A percentile compares a stretch with the other conserved stretches of the same genome.
phyloP scores from a whole-genome alignment of 2,797 vertebrate species.

The Dallia pectoralis region DNA sequence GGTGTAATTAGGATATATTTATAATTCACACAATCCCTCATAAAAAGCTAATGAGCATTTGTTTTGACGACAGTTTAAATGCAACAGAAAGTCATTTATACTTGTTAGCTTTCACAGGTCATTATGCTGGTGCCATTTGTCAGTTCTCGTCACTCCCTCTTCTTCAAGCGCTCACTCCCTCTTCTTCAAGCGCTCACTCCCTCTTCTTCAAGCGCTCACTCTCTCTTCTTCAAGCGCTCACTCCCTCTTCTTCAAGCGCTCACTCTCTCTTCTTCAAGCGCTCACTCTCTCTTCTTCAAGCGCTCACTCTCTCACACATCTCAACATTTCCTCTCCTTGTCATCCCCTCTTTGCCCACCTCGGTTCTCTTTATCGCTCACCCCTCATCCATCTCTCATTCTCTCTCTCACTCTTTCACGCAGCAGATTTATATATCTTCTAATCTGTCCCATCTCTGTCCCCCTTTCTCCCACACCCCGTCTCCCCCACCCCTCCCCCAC shows the following conservation, averaged over 20 bases:
- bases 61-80: constrained; percentile 78
- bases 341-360: too few species aligned
- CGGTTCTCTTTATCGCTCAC: too few species aligned
- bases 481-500: too few species aligned
- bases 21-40: constrained; percentile 75
- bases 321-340: too few species aligned
- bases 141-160: constrained; percentile 48
- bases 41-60: constrained; percentile 77
- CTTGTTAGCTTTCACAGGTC: constrained; percentile 72
- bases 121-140: constrained; percentile 71
- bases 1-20: constrained; percentile 75
- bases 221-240: not conserved
- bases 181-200: not conserved
- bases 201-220: not conserved
- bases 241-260: not conserved
- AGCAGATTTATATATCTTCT: not conserved
- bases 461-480: not conserved
- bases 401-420: too few species aligned
- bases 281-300: too few species aligned
- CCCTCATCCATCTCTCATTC: too few species aligned
- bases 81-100: constrained; percentile 73
- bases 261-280: not conserved
- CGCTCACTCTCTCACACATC: too few species aligned
- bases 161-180: not conserved
- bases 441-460: not conserved